These are phyloP conservation scores for Lypha dubia DNA, from an alignment of 2,888 invertebrate genomes.

Conservation along the genomic window DNA sequence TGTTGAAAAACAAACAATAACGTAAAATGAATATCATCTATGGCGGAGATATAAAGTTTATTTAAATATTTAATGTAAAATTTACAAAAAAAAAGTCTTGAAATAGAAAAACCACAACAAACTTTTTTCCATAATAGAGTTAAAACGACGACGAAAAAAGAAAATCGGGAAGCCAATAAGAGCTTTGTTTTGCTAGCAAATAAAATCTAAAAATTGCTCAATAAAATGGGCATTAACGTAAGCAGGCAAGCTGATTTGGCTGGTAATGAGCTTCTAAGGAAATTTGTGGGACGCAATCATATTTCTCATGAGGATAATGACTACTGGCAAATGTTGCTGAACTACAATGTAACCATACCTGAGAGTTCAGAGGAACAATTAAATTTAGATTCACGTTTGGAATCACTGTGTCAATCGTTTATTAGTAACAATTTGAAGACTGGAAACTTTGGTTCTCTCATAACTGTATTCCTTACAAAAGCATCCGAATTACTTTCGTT, in stretches of 20 bases:
- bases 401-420: constrained; percentile 89
- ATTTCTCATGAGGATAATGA: constrained; percentile 94
- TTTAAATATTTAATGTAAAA: not conserved
- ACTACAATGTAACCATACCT: constrained; percentile 94
- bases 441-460: constrained; percentile 94
- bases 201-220: constrained; percentile 1
- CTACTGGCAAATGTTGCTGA: constrained; percentile 96
- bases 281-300: constrained; percentile 88
- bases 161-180: constrained; percentile 43
- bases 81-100: not conserved
- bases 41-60: constrained; percentile 38
- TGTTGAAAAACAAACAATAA: constrained; percentile 27
- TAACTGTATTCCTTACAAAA: constrained; percentile 92
- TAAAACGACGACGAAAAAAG: not conserved
- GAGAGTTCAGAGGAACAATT: constrained; percentile 91
- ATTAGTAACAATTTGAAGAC: constrained; percentile 93
- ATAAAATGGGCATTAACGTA: constrained; percentile 91
- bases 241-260: constrained; percentile 92
- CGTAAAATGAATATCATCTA: constrained; percentile 14
- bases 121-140: constrained; percentile 12
- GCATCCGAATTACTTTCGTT: constrained; percentile 93
- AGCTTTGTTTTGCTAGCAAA: not conserved
- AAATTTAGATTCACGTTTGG: constrained; percentile 91
- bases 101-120: constrained; percentile 41
- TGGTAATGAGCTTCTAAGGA: constrained; percentile 90